Evolutionary conservation across 2,888 invertebrate species (phyloP).

Genomic region (Morinoia aosen): DNA sequence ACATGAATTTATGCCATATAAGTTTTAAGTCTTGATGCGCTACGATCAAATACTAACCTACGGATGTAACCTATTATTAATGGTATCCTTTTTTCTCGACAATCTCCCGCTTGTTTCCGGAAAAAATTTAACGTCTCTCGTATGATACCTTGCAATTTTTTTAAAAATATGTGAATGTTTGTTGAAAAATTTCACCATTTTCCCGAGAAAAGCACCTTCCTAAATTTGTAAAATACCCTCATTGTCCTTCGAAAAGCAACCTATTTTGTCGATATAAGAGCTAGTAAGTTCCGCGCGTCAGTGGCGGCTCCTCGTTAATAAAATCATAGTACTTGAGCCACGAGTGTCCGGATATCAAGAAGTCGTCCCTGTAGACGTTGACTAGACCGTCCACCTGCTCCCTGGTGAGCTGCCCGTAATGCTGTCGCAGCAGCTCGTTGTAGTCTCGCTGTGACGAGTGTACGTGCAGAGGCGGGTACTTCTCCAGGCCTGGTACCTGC

Average conservation of each 20-base stretch:
- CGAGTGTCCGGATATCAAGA: constrained; percentile 15
- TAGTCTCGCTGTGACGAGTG: neutral
- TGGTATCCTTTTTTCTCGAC: too few species aligned
- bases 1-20: too few species aligned
- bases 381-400: constrained; percentile 29
- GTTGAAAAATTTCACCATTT: neutral
- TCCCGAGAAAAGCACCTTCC: neutral
- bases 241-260: neutral
- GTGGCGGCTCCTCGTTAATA: neutral
- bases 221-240: neutral
- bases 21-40: too few species aligned
- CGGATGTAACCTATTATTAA: too few species aligned
- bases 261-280: neutral
- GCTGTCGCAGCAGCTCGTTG: neutral
- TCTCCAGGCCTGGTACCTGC: neutral
- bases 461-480: neutral
- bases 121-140: too few species aligned
- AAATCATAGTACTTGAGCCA: constrained; percentile 39
- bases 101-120: too few species aligned
- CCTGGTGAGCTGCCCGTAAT: constrained; percentile 12
- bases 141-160: too few species aligned
- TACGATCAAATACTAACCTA: too few species aligned
- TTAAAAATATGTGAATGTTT: too few species aligned
- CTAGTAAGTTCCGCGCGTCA: neutral
- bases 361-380: constrained; percentile 33